Base-by-base conservation (phyloP, 2,888 invertebrate genomes). In the Diadromus collaris region DNA sequence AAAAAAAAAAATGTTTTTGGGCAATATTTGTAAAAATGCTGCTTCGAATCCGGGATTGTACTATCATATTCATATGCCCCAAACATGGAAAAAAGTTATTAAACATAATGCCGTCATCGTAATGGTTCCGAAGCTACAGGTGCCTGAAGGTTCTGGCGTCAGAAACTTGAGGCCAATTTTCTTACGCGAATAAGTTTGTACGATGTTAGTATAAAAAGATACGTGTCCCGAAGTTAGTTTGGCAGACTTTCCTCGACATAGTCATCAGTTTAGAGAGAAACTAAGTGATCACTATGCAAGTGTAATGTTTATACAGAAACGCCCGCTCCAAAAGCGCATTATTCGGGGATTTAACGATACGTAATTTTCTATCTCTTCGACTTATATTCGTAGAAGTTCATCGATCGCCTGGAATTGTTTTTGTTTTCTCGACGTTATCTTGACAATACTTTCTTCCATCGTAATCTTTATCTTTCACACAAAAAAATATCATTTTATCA, bases 281-380 rank as follows among this genome's bases (percentile, higher is more conserved):
- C 24, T 38, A n/a, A 16, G 24, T 3, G 44, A 46, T 7, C 29
- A 67, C 58, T 19, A 67, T 61, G 56, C 32, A 44, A 56, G 21
- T 69, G 46, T 70, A 46, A 63, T 67, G 38, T 27, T 24, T 63
- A 63, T 27, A 29, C 5, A 56, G n/a, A 27, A 74, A 85, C 84
- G 90, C 90, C 90, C 90, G 90, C 90, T 87, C 89, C 90, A 88
- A 89, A 90, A n/a, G n/a, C n/a, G 90, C 90, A 88, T 84, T 87
- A 86, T 85, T 86, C 54, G n/a, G 86, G 87, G 87, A 85, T 85
- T 81, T 83, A 87, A 85, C 83, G 82, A 83, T 83, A 83, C 83
- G 82, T 84, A 84, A 87, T 80, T 79, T 75, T 78, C 83, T 86
- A 48, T 77, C 56, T 79, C 19, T 58, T 70, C 9, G 58, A 61